Evolutionary conservation across 2,888 invertebrate species (phyloP).

Genomic region (Heterodera filipjevi): DNA sequence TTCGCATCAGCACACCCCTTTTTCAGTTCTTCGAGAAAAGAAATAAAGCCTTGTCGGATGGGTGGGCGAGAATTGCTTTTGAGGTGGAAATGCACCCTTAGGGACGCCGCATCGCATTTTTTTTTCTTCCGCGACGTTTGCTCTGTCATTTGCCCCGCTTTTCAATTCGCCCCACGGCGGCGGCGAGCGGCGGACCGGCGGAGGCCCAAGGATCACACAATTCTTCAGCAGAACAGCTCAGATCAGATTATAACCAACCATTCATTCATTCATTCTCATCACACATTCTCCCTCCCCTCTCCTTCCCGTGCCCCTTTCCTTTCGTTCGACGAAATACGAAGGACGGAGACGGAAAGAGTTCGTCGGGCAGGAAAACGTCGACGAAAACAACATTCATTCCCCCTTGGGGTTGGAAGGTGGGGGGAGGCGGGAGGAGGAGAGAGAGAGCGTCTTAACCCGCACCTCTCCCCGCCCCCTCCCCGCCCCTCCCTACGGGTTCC

Average conservation of each 20-base stretch:
- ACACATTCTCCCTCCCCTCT: background rate
- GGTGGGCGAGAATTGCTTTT: background rate
- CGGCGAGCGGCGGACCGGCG: background rate
- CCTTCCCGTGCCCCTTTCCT: background rate
- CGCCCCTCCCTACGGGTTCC: background rate
- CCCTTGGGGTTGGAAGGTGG: background rate
- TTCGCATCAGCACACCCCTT: background rate
- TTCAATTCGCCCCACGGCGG: background rate
- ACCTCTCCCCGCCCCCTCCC: background rate
- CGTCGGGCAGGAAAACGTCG: background rate
- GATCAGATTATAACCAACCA: background rate
- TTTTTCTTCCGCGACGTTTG: slow-evolving; percentile 7
- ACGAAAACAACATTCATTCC: background rate
- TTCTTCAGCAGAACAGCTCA: background rate
- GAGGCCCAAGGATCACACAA: slow-evolving; percentile 6
- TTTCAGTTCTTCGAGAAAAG: slow-evolving; percentile 2
- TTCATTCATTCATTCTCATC: background rate
- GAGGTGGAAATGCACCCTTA: slow-evolving; percentile 7
- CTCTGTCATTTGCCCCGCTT: background rate
- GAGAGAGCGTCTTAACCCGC: background rate
- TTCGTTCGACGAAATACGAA: background rate
- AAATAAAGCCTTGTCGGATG: background rate
- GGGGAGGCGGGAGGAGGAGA: background rate
- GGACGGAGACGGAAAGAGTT: slow-evolving; percentile 6
- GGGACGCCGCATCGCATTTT: background rate